Percentiles rank a stretch among this genome's conserved stretches.
Evolutionary conservation across 2,113 vertebrate species (phyloP).

Genomic region (Pavo muticus): DNA sequence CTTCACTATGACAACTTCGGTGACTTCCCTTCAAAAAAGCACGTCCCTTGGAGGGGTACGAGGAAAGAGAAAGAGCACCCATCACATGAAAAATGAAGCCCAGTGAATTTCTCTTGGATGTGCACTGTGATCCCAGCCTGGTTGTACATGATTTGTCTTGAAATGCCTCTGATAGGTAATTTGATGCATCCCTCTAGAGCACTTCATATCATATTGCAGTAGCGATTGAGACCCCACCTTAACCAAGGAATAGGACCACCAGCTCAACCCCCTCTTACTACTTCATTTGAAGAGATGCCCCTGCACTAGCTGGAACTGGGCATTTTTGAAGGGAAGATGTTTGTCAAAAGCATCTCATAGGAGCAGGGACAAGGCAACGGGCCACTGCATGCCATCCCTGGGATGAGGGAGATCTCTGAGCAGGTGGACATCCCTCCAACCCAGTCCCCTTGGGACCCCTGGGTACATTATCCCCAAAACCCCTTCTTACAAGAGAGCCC

Average conservation of each 20-base stretch:
- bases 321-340: neutral
- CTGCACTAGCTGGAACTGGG: rapidly evolving
- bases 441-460: neutral
- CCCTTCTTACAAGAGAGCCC: neutral
- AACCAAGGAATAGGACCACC: neutral
- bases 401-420: neutral
- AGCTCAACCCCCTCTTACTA: neutral
- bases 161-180: neutral
- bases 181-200: neutral
- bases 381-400: neutral
- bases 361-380: neutral
- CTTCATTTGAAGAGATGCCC: neutral
- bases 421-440: neutral
- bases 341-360: neutral
- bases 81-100: neutral
- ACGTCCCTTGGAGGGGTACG: too few relatives aligned
- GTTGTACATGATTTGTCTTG: neutral
- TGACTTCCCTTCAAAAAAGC: neutral
- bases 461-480: neutral
- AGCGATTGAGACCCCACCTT: rapidly evolving
- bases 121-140: neutral
- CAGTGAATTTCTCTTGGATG: neutral
- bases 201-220: neutral
- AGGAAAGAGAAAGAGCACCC: rapidly evolving
- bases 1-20: rapidly evolving